Evolutionary conservation across 2,888 invertebrate genomes (phyloP).

Genomic region (Quadriops clusia): DNA sequence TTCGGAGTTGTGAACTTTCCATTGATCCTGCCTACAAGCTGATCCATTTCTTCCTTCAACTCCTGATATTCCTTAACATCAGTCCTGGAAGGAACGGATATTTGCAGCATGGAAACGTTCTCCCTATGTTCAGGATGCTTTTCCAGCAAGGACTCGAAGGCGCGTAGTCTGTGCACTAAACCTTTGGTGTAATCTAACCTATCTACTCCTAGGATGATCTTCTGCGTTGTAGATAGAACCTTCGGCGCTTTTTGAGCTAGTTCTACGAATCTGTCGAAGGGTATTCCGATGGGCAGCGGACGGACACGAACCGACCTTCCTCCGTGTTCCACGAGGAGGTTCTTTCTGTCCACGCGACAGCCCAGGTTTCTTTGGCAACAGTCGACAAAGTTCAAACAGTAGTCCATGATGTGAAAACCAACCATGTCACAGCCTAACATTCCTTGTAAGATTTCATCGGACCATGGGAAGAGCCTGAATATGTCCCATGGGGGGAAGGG

Average conservation of each 20-base stretch:
- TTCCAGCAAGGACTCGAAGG: constrained; percentile 69
- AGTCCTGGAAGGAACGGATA: constrained; percentile 78
- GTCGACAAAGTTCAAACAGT: constrained; percentile 83
- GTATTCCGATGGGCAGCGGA: constrained; percentile 81
- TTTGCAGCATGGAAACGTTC: constrained; percentile 72
- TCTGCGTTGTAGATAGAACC: constrained; percentile 58
- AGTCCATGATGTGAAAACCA: constrained; percentile 83
- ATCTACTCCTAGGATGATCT: constrained; percentile 79
- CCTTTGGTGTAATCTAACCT: constrained; percentile 87
- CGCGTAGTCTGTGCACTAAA: constrained; percentile 67
- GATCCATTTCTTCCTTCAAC: constrained; percentile 82
- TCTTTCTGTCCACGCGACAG: constrained; percentile 79
- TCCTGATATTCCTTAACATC: constrained; percentile 86
- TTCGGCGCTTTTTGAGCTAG: constrained; percentile 57
- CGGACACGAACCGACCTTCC: constrained; percentile 74
- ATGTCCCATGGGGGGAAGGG: constrained; percentile 94
- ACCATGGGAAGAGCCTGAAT: constrained; percentile 81
- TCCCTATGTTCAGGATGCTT: constrained; percentile 79
- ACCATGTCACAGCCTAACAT: constrained; percentile 89
- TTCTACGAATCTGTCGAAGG: constrained; percentile 74
- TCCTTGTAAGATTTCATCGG: constrained; percentile 87
- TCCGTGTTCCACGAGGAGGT: constrained; percentile 75
- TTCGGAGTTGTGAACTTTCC: constrained; percentile 82
- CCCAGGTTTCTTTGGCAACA: constrained; percentile 80
- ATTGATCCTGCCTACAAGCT: constrained; percentile 77